Evolutionary conservation across 2,888 invertebrate species (phyloP), one percentile per base, ranked within the genome.

Genomic region (Automeris io): DNA sequence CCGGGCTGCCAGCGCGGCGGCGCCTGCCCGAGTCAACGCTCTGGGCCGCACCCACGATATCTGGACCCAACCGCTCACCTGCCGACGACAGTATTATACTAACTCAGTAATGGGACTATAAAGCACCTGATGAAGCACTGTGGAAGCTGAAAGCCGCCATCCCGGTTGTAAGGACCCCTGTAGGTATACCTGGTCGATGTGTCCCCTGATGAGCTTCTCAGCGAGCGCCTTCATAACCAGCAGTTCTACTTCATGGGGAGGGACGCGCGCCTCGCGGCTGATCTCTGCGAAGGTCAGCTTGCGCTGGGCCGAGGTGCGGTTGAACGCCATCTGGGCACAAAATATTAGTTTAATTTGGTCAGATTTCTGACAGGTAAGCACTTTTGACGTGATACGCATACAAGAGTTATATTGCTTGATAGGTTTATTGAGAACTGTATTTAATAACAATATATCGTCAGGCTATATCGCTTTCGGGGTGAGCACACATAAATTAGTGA

Each of bases 211-310:
- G 9, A 99, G 89, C 13, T 95, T 96, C 69, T 98, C 93, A 0
- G 98, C 96, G 18, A 99, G 75, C 0, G 99, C 99, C 79, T 97
- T 98, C 99, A 99, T 99, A 1, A 99, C 96, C 31, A 99, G 86
- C 45, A 97, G 88, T 70, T 99, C 99, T 12, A 99, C 96, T 69
- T 96, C 94, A 51, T 93, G 92, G 0, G 91, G 78, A 0, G 95
- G 95, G 40, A 98, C 86, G 49, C 93, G 90, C 2, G 98, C 95
- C 66, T 95, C 95, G 19, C 88, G 85, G 0, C 98, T 92, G 38
- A 99, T 98, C 71, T 98, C 98, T 0, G 90, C 88, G 79, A 99
- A 99, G 0, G 95, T 91, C 40, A 99, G 87, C 62, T 95, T 93
- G 40, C 94, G 88, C 53, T 95, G 92, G 35, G 95, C 95, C 0